Conservation (phyloP, 2,113 vertebrate genomes). For the Uria aalge region DNA sequence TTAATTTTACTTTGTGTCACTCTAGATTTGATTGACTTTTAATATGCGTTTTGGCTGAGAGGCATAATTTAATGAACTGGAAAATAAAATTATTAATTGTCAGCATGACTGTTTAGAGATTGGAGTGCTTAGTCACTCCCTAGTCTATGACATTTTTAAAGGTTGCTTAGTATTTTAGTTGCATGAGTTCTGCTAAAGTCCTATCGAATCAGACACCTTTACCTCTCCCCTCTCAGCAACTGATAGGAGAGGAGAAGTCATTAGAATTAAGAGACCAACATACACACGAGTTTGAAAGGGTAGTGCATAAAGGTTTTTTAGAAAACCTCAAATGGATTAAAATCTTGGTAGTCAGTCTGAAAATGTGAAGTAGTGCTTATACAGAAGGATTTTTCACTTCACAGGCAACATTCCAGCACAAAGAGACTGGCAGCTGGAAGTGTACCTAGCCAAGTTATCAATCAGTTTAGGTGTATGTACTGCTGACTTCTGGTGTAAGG, state of each 20-base stretch:
- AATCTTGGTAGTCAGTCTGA: not conserved
- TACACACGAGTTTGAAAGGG: not conserved
- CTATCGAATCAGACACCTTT: not conserved
- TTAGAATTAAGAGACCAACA: not conserved
- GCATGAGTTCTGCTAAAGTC: not conserved
- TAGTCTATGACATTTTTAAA: not conserved
- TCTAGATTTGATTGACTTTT: not conserved
- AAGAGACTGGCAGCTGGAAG: not conserved
- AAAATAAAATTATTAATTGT: constrained; percentile 11
- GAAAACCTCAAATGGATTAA: not conserved
- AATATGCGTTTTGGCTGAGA: not conserved
- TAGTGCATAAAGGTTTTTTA: not conserved
- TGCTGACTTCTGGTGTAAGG: not conserved
- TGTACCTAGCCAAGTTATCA: not conserved
- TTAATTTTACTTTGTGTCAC: not conserved
- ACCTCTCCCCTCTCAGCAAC: not conserved
- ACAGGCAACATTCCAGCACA: not conserved
- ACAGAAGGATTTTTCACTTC: not conserved
- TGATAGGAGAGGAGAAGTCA: not conserved
- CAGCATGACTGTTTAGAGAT: not conserved
- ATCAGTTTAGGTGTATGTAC: not conserved
- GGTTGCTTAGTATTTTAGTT: not conserved
- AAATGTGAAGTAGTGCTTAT: not conserved
- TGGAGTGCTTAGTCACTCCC: not conserved
- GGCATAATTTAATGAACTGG: not conserved